Evolutionary conservation across 2,888 invertebrate species (phyloP).

Genomic region (Pollenia amentaria): DNA sequence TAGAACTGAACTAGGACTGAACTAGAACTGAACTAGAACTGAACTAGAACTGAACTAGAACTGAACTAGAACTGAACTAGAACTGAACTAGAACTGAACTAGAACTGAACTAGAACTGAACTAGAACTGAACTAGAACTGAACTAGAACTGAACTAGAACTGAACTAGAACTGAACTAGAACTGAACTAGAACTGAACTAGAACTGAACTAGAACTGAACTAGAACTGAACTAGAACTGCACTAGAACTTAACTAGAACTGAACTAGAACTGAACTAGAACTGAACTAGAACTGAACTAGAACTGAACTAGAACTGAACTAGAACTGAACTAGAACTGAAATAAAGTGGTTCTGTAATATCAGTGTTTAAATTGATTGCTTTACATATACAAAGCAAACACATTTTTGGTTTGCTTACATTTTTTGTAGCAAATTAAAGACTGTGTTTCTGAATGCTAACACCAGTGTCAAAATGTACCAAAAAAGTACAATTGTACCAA

Average conservation of each 20-base stretch:
- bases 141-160: too few relatives aligned
- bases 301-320: background rate
- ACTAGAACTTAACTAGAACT: too few relatives aligned
- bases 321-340: background rate
- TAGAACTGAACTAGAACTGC: too few relatives aligned
- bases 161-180: background rate
- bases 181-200: background rate
- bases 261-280: background rate
- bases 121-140: too few relatives aligned
- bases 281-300: background rate
- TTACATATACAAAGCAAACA: too few relatives aligned
- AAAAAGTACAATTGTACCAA: too few relatives aligned
- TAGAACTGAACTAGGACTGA: background rate
- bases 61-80: constrained; percentile 3
- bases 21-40: constrained; percentile 3
- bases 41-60: background rate
- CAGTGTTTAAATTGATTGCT: too few relatives aligned
- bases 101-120: constrained; percentile 4
- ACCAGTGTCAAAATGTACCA: too few relatives aligned
- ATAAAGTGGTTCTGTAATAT: too few relatives aligned
- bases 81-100: background rate
- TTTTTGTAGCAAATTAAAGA: too few relatives aligned
- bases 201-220: background rate
- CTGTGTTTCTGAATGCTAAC: too few relatives aligned
- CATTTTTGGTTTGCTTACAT: too few relatives aligned